phyloP scores from a whole-genome alignment of 2,888 invertebrate genomes.

The Caenorhabditis afra region DNA sequence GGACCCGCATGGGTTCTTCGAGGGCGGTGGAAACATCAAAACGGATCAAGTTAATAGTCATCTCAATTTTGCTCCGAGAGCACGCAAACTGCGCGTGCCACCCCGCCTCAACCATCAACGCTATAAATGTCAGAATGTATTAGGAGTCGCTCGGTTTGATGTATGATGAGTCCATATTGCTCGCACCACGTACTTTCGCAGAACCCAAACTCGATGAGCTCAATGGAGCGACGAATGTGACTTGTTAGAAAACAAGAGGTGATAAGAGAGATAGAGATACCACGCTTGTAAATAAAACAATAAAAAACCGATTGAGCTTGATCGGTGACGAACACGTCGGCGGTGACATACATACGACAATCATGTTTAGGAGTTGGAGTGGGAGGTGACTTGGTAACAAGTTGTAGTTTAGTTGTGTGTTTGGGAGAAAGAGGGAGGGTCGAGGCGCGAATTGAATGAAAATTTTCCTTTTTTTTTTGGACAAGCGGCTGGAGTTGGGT shows the following conservation, averaged over 20 bases:
- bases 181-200: not conserved
- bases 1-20: not conserved
- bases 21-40: too few species aligned
- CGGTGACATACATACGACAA: slow-evolving; percentile 13
- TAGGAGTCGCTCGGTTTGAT: not conserved
- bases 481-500: not conserved
- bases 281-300: slow-evolving; percentile 55
- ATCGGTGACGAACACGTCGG: slow-evolving; percentile 22
- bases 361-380: slow-evolving; percentile 2
- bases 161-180: not conserved
- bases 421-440: not conserved
- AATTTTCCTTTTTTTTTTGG: not conserved
- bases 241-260: too few species aligned
- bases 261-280: slow-evolving; percentile 3
- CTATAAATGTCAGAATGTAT: slow-evolving; percentile 42
- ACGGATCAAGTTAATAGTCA: too few species aligned
- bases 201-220: not conserved
- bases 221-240: not conserved
- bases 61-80: too few species aligned
- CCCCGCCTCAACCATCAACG: too few species aligned
- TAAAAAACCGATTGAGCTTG: slow-evolving; percentile 45
- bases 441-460: not conserved
- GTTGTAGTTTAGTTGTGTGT: slow-evolving; percentile 6
- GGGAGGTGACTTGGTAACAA: not conserved
- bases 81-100: too few species aligned